Evolutionary conservation across 2,113 vertebrate genomes (phyloP).

Genomic region (Turdus rufiventris): DNA sequence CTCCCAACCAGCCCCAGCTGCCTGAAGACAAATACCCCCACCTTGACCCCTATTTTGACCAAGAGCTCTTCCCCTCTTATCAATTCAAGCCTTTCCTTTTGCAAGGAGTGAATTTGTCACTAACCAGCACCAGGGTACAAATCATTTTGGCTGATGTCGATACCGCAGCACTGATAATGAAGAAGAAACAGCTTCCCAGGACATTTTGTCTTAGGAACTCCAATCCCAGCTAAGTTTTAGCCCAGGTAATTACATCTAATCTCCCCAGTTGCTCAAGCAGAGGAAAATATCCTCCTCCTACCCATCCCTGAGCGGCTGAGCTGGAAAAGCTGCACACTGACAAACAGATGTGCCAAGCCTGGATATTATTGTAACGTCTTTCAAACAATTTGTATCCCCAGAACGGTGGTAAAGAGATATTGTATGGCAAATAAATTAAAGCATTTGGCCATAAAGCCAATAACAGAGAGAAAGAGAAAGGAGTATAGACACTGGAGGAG

Average conservation of each 20-base stretch:
- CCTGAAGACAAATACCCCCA: neutral
- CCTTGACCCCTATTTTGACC: neutral
- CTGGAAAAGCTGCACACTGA: neutral
- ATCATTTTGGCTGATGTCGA: neutral
- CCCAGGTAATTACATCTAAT: neutral
- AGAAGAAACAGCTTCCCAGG: neutral
- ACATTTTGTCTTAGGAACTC: neutral
- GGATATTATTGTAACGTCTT: neutral
- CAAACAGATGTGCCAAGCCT: constrained; percentile 38
- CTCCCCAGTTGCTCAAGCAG: neutral
- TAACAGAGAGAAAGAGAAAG: neutral
- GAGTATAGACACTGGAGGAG: neutral
- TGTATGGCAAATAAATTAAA: constrained; percentile 62
- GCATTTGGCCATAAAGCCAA: neutral
- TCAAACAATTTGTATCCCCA: constrained; percentile 51
- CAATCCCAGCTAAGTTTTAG: neutral
- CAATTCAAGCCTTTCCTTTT: neutral
- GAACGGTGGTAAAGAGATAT: constrained; percentile 7
- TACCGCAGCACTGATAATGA: rapidly evolving
- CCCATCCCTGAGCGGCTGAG: neutral
- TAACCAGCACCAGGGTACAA: neutral
- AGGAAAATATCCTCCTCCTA: neutral
- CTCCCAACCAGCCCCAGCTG: neutral
- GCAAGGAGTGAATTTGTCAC: neutral
- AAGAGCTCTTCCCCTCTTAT: neutral